These are phyloP conservation scores for Pantherophis alleghaniensis DNA, from an alignment of 2,797 vertebrate species.

Conservation along the genomic window DNA sequence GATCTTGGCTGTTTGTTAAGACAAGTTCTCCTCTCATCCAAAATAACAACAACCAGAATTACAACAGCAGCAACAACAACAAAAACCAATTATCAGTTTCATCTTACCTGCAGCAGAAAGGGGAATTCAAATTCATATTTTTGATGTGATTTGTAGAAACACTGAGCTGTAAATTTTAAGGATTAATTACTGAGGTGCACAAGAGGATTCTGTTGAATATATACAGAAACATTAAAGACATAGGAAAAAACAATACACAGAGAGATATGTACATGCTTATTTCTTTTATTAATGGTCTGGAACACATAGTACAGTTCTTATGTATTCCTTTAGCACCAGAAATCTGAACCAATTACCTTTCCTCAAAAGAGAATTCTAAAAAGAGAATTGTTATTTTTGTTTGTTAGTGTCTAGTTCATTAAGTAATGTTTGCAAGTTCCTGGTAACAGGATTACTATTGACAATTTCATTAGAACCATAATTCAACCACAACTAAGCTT, in stretches of 20 bases:
- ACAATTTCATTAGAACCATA: conserved; percentile 72
- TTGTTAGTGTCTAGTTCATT: conserved; percentile 72
- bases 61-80: not conserved
- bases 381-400: conserved; percentile 67
- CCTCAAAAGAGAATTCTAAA: conserved; percentile 57
- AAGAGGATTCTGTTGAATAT: not conserved
- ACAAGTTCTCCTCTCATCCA: not conserved
- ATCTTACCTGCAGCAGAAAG: not conserved
- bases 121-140: not conserved
- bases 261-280: not conserved
- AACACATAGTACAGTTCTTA: conserved; percentile 48
- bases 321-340: conserved; percentile 59
- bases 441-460: conserved; percentile 71
- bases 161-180: not conserved
- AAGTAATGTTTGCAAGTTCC: conserved; percentile 66
- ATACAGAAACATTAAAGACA: not conserved
- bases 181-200: not conserved
- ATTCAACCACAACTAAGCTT: conserved; percentile 57
- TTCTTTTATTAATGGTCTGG: conserved; percentile 2
- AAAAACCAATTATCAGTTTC: not conserved
- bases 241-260: not conserved
- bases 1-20: not conserved
- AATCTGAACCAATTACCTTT: conserved; percentile 65
- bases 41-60: not conserved
- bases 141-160: not conserved